phyloP scores from a whole-genome alignment of 2,113 vertebrate genomes.

The Oncorhynchus tshawytscha region DNA sequence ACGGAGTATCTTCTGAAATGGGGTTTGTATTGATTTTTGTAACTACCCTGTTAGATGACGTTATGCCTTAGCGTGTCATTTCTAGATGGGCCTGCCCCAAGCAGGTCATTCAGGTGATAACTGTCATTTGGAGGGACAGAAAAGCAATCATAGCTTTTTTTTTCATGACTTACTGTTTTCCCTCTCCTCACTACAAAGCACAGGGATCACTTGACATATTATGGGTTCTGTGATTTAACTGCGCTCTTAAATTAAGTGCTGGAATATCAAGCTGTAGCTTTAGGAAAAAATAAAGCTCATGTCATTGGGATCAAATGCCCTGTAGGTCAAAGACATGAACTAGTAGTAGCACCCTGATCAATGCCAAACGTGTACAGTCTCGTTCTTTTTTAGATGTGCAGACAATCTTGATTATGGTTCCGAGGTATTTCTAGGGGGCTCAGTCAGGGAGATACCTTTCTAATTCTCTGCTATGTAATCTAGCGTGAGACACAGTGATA shows the following conservation, averaged over 20 bases:
- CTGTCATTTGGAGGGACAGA: slow-evolving; percentile 99
- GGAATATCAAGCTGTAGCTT: slow-evolving; percentile 94
- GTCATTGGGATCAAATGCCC: slow-evolving; percentile 82
- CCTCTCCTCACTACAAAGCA: slow-evolving; percentile 74
- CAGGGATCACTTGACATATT: slow-evolving; percentile 98
- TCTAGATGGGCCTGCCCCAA: slow-evolving; percentile 93
- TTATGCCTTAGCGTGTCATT: slow-evolving; percentile 99
- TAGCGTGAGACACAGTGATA: not conserved
- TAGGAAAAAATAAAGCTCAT: slow-evolving; percentile 90
- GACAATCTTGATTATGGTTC: slow-evolving; percentile 53
- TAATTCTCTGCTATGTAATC: slow-evolving; percentile 1
- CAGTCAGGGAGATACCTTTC: slow-evolving; percentile 1
- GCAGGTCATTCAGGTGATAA: slow-evolving; percentile 99
- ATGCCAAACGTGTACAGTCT: slow-evolving; percentile 76
- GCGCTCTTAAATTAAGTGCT: slow-evolving; percentile 99
- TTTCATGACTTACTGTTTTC: slow-evolving; percentile 99
- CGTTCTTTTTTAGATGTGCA: slow-evolving; percentile 70
- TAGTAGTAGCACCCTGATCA: slow-evolving; percentile 73
- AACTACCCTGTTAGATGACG: slow-evolving; percentile 99
- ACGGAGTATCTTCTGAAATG: slow-evolving; percentile 98
- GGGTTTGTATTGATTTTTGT: slow-evolving; percentile 99
- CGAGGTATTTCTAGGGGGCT: slow-evolving; percentile 9
- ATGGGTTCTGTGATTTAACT: slow-evolving; percentile 98
- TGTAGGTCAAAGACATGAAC: slow-evolving; percentile 77
- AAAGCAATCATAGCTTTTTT: slow-evolving; percentile 99